Percentiles rank a stretch among this genome's conserved stretches.
phyloP scores from a whole-genome alignment of 2,113 vertebrate genomes.

The Carettochelys insculpta region DNA sequence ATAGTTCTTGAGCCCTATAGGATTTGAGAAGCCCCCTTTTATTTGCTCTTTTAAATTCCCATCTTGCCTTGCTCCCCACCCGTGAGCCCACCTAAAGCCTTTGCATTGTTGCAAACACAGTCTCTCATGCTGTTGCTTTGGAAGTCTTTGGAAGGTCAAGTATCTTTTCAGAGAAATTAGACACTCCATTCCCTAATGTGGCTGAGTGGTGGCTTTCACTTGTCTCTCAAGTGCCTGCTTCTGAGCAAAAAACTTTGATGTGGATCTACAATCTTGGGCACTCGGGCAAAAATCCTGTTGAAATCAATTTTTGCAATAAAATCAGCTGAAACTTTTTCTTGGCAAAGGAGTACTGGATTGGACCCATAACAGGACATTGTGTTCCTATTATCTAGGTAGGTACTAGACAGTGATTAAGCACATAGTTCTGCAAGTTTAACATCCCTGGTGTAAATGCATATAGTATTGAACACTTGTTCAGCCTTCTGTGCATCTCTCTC shows the following conservation, averaged over 20 bases:
- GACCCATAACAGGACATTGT: background rate
- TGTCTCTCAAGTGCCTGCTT: background rate
- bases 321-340: background rate
- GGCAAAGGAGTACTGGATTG: background rate
- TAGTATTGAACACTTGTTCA: background rate
- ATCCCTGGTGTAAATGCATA: background rate
- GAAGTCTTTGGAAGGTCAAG: background rate
- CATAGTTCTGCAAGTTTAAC: background rate
- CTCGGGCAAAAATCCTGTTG: background rate
- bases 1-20: background rate
- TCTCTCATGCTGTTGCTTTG: background rate
- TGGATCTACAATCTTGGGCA: background rate
- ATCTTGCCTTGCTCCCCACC: no score
- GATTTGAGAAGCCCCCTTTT: background rate
- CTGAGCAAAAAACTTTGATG: background rate
- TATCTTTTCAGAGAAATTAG: background rate
- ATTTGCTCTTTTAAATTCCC: background rate
- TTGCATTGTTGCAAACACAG: background rate
- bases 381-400: background rate
- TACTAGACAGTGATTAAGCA: background rate
- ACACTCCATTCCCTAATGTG: background rate
- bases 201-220: background rate
- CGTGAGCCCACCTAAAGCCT: background rate
- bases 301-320: background rate
- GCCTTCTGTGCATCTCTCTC: background rate